Conservation (phyloP, 1,140 invertebrate species). For the Cydia fagiglandana region DNA sequence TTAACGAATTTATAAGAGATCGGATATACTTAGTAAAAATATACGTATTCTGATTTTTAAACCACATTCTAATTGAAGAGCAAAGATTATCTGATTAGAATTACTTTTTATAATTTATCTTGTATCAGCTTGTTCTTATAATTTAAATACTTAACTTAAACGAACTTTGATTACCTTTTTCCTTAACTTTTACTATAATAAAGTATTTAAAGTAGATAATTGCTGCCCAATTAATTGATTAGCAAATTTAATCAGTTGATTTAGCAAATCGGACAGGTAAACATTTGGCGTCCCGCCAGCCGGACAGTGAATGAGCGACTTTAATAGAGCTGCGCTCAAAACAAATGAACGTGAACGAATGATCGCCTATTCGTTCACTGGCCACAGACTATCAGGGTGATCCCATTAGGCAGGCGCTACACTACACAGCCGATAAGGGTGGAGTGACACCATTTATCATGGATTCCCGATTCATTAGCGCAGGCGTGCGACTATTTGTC, state of each 20-base stretch:
- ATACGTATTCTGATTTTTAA: background rate
- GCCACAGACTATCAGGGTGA: conserved; percentile 16
- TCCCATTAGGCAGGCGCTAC: conserved; percentile 28
- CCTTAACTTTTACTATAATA: too few species aligned
- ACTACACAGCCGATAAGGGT: conserved; percentile 20
- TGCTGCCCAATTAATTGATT: conserved; percentile 1
- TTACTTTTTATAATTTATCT: too few species aligned
- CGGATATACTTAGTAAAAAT: background rate
- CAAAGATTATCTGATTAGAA: too few species aligned
- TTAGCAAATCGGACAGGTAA: background rate
- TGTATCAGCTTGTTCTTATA: too few species aligned
- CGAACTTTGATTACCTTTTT: too few species aligned
- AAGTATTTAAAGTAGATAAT: background rate
- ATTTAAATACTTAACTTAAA: too few species aligned
- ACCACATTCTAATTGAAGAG: too few species aligned
- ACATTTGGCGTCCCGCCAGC: background rate
- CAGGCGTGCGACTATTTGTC: conserved; percentile 6
- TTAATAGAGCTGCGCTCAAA: conserved; percentile 21
- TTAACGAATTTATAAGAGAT: background rate
- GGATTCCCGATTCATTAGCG: conserved; percentile 15
- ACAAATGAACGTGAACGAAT: conserved; percentile 22
- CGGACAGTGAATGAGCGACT: background rate
- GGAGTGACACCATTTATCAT: conserved; percentile 21
- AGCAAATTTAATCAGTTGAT: background rate
- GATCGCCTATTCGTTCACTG: conserved; percentile 18